Conservation (phyloP, 2,888 invertebrate species). For the Busseola fusca region DNA sequence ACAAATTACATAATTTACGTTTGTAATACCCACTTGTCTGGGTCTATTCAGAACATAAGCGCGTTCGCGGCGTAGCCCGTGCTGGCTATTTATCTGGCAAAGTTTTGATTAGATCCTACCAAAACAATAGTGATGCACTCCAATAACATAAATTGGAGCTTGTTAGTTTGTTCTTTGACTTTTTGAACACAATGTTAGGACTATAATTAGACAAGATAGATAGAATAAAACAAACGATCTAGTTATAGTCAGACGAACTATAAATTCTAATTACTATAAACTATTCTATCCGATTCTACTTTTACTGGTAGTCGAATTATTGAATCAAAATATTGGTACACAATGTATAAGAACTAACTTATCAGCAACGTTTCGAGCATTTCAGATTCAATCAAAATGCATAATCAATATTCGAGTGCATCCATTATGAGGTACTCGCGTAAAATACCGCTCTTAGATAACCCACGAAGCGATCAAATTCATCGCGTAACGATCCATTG, state of each 20-base stretch:
- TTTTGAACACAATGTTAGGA: conserved; percentile 7
- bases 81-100: conserved; percentile 49
- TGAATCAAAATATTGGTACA: background rate
- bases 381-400: conserved; percentile 5
- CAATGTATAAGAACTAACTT: background rate
- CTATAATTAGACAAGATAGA: conserved; percentile 8
- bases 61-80: conserved; percentile 21
- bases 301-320: background rate
- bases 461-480: conserved; percentile 54
- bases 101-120: conserved; percentile 60
- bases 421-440: conserved; percentile 36
- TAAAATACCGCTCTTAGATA: conserved; percentile 58
- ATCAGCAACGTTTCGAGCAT: background rate
- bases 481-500: conserved; percentile 55
- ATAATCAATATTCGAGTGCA: conserved; percentile 39
- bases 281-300: too few species aligned
- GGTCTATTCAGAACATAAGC: conserved; percentile 34
- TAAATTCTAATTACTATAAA: background rate
- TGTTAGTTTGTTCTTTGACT: conserved; percentile 49
- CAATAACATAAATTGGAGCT: conserved; percentile 47
- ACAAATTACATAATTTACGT: conserved; percentile 44
- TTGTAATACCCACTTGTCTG: conserved; percentile 51
- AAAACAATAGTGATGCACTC: conserved; percentile 49
- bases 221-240: conserved; percentile 4
- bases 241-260: background rate